phyloP scores from a whole-genome alignment of 2,113 vertebrate species.

The Myotis yumanensis region DNA sequence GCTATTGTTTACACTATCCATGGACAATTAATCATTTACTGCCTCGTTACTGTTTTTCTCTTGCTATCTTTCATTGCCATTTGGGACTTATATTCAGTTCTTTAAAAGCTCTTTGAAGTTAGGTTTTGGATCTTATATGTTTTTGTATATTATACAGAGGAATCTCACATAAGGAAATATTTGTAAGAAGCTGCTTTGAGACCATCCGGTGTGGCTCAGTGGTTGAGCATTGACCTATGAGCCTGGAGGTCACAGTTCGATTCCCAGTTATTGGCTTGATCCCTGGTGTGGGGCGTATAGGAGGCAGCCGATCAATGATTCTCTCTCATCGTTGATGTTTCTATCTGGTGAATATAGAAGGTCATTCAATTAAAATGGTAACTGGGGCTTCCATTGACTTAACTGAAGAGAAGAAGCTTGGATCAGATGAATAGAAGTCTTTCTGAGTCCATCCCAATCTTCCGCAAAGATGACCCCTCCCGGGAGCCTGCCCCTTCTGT shows the following conservation, averaged over 20 bases:
- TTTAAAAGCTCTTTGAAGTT: not conserved
- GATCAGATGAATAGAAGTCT: not conserved
- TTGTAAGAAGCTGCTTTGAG: not conserved
- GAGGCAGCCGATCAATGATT: too few species aligned
- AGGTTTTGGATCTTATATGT: not conserved
- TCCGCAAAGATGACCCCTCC: not conserved
- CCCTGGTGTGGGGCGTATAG: too few species aligned
- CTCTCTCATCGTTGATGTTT: too few species aligned
- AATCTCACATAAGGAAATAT: not conserved
- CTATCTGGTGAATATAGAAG: not conserved
- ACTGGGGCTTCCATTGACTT: not conserved
- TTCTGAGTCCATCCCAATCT: not conserved
- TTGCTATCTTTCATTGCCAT: not conserved
- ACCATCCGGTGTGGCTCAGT: too few species aligned
- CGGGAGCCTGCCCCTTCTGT: not conserved
- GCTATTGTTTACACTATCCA: not conserved
- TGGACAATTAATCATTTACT: not conserved
- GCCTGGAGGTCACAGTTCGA: too few species aligned
- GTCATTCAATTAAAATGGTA: constrained; percentile 28
- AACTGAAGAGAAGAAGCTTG: not conserved
- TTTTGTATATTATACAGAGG: not conserved
- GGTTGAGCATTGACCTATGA: too few species aligned
- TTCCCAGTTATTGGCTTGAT: too few species aligned
- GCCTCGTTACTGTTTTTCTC: not conserved
- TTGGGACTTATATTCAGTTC: not conserved